Base-by-base conservation (phyloP, 30 jellyfish, hydroid and myxozoan species). In the Turritopsis dohrnii region DNA sequence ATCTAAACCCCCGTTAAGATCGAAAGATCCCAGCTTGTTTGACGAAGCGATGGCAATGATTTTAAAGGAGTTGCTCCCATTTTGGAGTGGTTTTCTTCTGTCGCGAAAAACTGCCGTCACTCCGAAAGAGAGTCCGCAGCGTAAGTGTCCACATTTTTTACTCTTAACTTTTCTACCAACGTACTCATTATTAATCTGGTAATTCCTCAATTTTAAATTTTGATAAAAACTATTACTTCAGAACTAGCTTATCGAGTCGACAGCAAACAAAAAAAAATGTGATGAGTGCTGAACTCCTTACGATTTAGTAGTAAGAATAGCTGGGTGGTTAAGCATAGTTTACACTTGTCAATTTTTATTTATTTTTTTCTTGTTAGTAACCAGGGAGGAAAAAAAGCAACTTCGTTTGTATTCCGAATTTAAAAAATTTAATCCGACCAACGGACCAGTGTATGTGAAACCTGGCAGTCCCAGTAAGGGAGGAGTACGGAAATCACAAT, bases 1-100 rank as follows among this genome's bases (percentile, higher is more conserved):
- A 31, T 82, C 80, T 72, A 79, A n/a, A n/a, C n/a, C n/a, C n/a
- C n/a, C n/a, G n/a, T n/a, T n/a, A n/a, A n/a, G 82, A 73, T 88
- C 79, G 31, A 85, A 79, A 52, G 97, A 90, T 65, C 90, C 94
- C 1, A 54, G 53, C 29, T 71, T 90, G 71, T 90, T 90, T 71
- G 97, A 90, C 65, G 97, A 90, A 0, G 96, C 96, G 16, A 92
- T 83, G n/a, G 74, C 84, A 17, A 85, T 75, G 83, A 52, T 90
- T 8, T 71, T 86, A 69, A 87, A 90, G 66, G 97, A 90, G 71
- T 52, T 90, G 19, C 89, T 90, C 0, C 96, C 96, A 19, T 90
- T 80, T 73, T 90, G 97, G 97, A 90, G 94, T 52, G 92, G 90
- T 52, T 89, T 60, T 80, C 53, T 84, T 23, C 16, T 66, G 7